Evolutionary conservation across 2,888 invertebrate genomes (phyloP), one percentile per base, ranked within the genome.

Genomic region (Troilus luridus): DNA sequence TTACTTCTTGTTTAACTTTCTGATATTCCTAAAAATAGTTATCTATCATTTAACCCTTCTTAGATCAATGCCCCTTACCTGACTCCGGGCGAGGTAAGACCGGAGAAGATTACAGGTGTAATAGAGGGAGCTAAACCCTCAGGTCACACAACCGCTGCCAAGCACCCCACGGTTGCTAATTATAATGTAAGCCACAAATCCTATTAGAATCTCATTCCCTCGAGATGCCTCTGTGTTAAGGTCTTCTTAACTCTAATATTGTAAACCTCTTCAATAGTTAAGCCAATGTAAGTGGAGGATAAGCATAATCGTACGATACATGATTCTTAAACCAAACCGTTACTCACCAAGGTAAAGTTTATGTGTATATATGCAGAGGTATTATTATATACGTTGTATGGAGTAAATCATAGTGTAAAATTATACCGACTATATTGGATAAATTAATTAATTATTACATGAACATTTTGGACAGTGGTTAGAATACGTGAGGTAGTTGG

Each of bases 181-280:
- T 85, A 85, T 85, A 85, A 58, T 54, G 21, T 58, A 56, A 85
- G 85, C 85, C 85, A 56, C 56, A 85, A 85, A 85, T 85, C 85
- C 85, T 85, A 85, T 85, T 85, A 85, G 56, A 85, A 85, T 85
- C 85, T 85, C 85, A 58, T 85, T 58, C 56, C 85, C 85, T 85
- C 85, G 56, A 85, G 85, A 85, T 85, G 12, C 56, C 17, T 77
- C 72, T 77, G 27, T 27, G 72, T 27, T 77, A 77, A 77, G 72
- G 41, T 77, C 72, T 77, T 41, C 72, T 77, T 77, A 77, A 77
- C 72, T 77, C 72, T 27, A 41, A 77, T 77, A 77, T 77, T 41
- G 41, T 77, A 77, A 77, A 77, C 72, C 72, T 77, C 27, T 27
- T 77, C 72, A 77, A 77, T 41, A 77, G 72, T 77, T 77, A 24